Conservation (phyloP, 2,113 vertebrate species). For the Hemibagrus wyckioides region DNA sequence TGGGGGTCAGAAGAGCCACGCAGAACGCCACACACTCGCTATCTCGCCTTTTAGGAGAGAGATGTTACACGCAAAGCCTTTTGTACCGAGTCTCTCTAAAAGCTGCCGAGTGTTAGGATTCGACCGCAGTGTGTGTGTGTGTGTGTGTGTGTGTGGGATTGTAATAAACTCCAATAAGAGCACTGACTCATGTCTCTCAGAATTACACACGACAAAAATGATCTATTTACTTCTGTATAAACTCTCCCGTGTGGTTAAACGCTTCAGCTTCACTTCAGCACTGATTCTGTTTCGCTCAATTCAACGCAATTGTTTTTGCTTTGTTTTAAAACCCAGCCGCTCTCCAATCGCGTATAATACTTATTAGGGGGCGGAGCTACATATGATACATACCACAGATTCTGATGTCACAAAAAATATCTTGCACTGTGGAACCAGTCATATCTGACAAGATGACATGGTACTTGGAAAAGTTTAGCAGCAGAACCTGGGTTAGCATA, state of each 20-base stretch:
- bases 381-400: background rate
- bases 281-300: background rate
- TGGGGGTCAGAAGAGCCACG: slow-evolving; percentile 39
- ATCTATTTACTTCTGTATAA: slow-evolving; percentile 16
- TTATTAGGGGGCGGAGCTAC: background rate
- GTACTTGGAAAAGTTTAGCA: background rate
- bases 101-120: slow-evolving; percentile 14
- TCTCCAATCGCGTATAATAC: background rate
- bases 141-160: slow-evolving; percentile 32
- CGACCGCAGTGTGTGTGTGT: slow-evolving; percentile 15
- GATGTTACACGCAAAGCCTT: slow-evolving; percentile 47
- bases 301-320: background rate
- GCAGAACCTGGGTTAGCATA: background rate
- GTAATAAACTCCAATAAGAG: slow-evolving; percentile 40
- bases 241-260: background rate
- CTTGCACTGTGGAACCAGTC: background rate
- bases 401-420: background rate
- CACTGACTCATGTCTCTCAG: slow-evolving; percentile 37
- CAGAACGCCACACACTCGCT: slow-evolving; percentile 40
- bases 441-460: background rate
- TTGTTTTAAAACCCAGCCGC: background rate
- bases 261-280: background rate
- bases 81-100: slow-evolving; percentile 39
- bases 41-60: slow-evolving; percentile 41
- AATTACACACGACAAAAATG: background rate